Evolutionary conservation across 1,140 invertebrate species (phyloP), one percentile per base, ranked within the genome.

Genomic region (Drosophila sp.): DNA sequence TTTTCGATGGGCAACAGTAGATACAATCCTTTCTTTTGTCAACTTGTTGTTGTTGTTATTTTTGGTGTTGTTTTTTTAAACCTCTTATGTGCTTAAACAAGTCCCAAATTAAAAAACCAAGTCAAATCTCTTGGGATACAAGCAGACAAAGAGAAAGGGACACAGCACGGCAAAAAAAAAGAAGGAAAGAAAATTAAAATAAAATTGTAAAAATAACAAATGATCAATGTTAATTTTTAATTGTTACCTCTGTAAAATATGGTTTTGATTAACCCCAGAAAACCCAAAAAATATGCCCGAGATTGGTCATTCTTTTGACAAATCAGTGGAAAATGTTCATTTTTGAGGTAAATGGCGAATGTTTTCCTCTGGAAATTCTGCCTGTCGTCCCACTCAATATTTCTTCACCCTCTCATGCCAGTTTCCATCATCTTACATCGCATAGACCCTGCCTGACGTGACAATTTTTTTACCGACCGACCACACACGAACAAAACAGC

Each of bases 401-500:
- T 6, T 56, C 23, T 10, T 11, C 38, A 27, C 0, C 29, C 23
- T 11, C 11, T 54, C 10, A 2, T 11, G 11, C 10, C 35, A 38
- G 10, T 38, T 38, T 38, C 27, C 25, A 55, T 30, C 29, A 4
- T 10, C 29, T 55, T 55, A 55, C 50, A 25, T 54, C 10, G 50
- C 10, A 25, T 7, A 17, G 25, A 6, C 10, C 23, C 47, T 25
- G 17, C 17, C 55, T 33, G 55, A 56, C 55, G 11, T 58, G 56
- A 35, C 56, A 58, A 58, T 35, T 58, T 35, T 32, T n/a, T 8
- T 29, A 57, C 17, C 17, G 17, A 35, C 6, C 5, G 55, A 57
- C 90, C 90, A 91, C 90, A 91, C 90, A 91, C 90, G 90, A 76
- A 64, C 75, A 75, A 58, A 50, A 38, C 10, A 11, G 35, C 44